Evolutionary conservation across 2,797 vertebrate genomes (phyloP).

Genomic region (Pelochelys cantorii): DNA sequence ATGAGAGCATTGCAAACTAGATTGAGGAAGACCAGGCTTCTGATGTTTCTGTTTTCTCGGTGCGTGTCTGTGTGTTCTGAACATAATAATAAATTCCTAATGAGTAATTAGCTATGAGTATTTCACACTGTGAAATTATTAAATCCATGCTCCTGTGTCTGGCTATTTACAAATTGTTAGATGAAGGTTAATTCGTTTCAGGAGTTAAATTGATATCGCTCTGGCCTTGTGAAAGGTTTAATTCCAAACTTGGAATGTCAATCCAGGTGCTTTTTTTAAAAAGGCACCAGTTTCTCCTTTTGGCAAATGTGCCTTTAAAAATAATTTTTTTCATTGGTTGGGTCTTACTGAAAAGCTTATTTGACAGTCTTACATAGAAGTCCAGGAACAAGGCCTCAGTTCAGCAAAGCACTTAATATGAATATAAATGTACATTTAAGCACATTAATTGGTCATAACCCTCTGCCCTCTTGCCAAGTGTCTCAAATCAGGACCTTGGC

Average conservation of each 20-base stretch:
- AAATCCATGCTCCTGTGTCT: no score
- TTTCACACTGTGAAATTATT: no score
- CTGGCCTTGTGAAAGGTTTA: not conserved
- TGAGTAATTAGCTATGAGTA: no score
- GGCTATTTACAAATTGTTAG: not conserved
- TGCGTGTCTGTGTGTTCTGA: no score
- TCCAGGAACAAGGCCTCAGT: not conserved
- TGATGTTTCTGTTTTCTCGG: no score
- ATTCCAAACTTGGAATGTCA: not conserved
- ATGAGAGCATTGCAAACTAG: no score
- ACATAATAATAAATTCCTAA: no score
- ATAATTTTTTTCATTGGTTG: not conserved
- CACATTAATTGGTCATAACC: not conserved
- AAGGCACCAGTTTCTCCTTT: not conserved
- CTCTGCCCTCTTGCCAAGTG: not conserved
- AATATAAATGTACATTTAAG: not conserved
- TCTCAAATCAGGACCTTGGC: no score
- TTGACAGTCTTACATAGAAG: not conserved
- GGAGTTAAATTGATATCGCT: not conserved
- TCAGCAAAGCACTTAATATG: not conserved
- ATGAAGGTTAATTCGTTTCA: not conserved
- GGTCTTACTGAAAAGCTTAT: not conserved
- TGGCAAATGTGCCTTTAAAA: no score
- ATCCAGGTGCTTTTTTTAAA: not conserved
- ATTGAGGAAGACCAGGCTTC: no score